phyloP scores from a whole-genome alignment of 2,888 invertebrate genomes.

The Magallana nippona region DNA sequence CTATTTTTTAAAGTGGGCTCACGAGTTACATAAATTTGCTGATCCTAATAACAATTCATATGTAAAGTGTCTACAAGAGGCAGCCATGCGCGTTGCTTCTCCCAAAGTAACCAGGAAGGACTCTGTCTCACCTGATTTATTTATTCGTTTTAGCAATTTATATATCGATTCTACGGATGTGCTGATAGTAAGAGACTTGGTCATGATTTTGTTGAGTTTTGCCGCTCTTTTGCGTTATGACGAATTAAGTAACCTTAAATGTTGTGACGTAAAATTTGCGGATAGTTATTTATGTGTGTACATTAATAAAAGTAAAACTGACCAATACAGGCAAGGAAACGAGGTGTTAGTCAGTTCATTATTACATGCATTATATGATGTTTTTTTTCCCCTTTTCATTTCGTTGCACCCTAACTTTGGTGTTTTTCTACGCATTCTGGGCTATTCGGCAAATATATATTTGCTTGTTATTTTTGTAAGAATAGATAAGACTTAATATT shows the following conservation, averaged over 20 bases:
- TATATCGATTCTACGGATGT: conserved; percentile 3
- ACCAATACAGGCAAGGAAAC: conserved; percentile 34
- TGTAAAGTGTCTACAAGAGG: conserved; percentile 40
- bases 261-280: neutral
- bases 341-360: neutral
- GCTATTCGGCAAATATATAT: neutral
- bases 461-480: neutral
- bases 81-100: conserved; percentile 38
- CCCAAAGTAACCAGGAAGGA: conserved; percentile 42
- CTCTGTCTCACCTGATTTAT: conserved; percentile 32
- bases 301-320: conserved; percentile 36
- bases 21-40: neutral
- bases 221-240: conserved; percentile 37
- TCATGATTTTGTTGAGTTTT: conserved; percentile 34
- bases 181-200: conserved; percentile 19
- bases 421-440: neutral
- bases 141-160: conserved; percentile 40
- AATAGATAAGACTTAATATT: neutral
- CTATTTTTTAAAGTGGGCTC: conserved; percentile 50
- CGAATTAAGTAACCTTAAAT: too few relatives aligned
- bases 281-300: conserved; percentile 23
- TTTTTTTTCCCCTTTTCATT: neutral
- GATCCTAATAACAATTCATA: conserved; percentile 45
- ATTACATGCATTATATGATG: neutral
- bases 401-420: conserved; percentile 1